Conservation (phyloP, 2,797 vertebrate genomes). For the Liparis tanakae region DNA sequence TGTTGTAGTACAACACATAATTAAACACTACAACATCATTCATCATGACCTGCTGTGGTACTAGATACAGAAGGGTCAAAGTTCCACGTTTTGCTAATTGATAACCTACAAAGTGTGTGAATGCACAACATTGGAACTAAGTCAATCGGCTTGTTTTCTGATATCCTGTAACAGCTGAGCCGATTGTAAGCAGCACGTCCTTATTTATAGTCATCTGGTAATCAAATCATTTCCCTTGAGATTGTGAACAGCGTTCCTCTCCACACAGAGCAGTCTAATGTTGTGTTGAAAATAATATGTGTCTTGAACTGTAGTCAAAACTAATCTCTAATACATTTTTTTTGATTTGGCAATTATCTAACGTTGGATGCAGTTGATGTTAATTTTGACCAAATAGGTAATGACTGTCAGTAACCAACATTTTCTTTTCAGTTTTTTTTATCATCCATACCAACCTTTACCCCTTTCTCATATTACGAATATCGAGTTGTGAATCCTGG, state of each 20-base stretch:
- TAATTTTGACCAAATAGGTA: not conserved
- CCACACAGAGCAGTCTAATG: not conserved
- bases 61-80: not conserved
- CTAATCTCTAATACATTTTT: not conserved
- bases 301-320: not conserved
- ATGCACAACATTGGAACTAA: constrained; percentile 4
- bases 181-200: not conserved
- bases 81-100: not conserved
- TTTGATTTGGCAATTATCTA: not conserved
- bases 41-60: not conserved
- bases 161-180: constrained; percentile 44
- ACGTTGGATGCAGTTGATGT: not conserved
- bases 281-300: not conserved
- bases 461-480: not conserved
- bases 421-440: not conserved
- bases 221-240: constrained; percentile 49
- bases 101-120: not conserved
- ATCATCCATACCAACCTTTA: not conserved
- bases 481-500: not conserved
- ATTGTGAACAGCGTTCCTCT: constrained; percentile 1
- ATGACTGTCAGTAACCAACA: not conserved
- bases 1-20: not conserved
- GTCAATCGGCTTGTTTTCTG: not conserved
- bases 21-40: not conserved
- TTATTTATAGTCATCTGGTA: constrained; percentile 55